phyloP scores from a whole-genome alignment of 2,888 invertebrate species.

The Nesidiocoris tenuis region DNA sequence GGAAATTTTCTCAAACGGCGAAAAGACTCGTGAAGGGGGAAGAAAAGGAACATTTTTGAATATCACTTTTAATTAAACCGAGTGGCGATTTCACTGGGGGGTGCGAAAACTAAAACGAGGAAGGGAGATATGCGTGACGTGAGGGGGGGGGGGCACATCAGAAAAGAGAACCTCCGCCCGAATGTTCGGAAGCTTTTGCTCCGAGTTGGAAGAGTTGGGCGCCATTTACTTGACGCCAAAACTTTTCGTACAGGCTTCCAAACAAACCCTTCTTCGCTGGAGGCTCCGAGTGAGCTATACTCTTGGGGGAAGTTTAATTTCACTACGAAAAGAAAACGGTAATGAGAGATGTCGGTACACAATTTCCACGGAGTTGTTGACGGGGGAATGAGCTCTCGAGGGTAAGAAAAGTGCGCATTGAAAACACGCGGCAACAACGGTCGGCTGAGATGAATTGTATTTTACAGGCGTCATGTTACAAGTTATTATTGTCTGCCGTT shows the following conservation, averaged over 20 bases:
- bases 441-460: too few species aligned
- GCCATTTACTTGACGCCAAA: neutral
- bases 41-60: conserved; percentile 17
- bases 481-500: too few species aligned
- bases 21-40: conserved; percentile 16
- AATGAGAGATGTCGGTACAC: neutral
- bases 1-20: too few species aligned
- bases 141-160: neutral
- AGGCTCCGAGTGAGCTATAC: neutral
- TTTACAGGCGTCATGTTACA: too few species aligned
- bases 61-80: conserved; percentile 40
- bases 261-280: neutral
- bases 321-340: neutral
- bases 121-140: neutral
- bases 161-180: neutral
- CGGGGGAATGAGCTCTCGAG: neutral
- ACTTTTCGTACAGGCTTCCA: neutral
- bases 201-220: neutral
- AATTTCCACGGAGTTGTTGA: neutral
- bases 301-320: neutral
- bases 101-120: neutral
- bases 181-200: neutral
- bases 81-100: conserved; percentile 32
- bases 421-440: too few species aligned
- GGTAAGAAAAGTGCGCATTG: too few species aligned